Evolutionary conservation across 1,140 invertebrate genomes (phyloP), one percentile per base, ranked within the genome.

Genomic region (Hycleus phaleratus): DNA sequence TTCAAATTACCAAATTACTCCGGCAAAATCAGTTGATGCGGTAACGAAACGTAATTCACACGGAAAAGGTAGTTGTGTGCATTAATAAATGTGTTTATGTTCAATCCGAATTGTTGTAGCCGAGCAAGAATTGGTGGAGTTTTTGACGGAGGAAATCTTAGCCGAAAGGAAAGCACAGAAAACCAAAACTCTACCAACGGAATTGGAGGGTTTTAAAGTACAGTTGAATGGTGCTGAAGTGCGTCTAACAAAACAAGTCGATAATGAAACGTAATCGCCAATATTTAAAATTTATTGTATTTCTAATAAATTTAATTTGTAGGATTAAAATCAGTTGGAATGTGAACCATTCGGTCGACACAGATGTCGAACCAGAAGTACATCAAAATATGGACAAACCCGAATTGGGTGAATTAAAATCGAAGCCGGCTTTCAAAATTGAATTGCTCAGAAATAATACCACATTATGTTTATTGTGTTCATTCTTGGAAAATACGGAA

Each of bases 311-410:
- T 12, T 62, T 59, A 10, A 6, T 43, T 39, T 59, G 67, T 68
- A 91, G 84, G 63, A 84, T 95, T 60, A 79, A 76, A 47, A 80
- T 93, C 46, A 85, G 77, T 49, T 87, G 94, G 64, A 95, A 94
- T 73, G 86, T 96, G 1, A 95, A 95, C 70, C 90, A 95, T 71
- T 90, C 91, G 2, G 91, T 95, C 0, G 90, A 94, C 70, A 78
- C 87, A 10, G 87, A 88, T 38, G 71, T 80, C 6, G 82, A 87
- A 61, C 76, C 80, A 0, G 85, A 90, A 60, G 69, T 84, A 3
- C 78, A 85, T 61, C 73, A 77, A 0, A 76, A 75, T 48, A 78
- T 81, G 50, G 82, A 86, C 48, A 86, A 88, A 71, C 79, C 85
- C 44, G 83, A 90, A 24, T 74, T 87, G 55, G 82, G 82, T 2